Conservation (phyloP, 2,888 invertebrate species). For the Calameuta idolon region DNA sequence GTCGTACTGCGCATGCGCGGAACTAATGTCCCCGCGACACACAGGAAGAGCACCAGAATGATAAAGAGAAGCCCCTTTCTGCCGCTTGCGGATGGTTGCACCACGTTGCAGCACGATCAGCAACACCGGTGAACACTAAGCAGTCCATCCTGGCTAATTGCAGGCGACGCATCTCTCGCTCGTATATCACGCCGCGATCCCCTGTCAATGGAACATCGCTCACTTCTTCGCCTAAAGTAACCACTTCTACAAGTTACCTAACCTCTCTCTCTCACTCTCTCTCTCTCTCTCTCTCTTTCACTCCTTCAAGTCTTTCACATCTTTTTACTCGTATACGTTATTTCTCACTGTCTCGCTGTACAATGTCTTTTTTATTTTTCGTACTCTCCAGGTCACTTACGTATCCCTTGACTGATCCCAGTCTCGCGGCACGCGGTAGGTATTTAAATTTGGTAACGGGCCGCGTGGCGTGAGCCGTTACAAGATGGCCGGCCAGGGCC, state of each 20-base stretch:
- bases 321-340: background rate
- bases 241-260: background rate
- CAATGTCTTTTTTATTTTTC: background rate
- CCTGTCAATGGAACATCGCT: constrained; percentile 9
- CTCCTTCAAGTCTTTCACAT: constrained; percentile 9
- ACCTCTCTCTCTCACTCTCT: constrained; percentile 2
- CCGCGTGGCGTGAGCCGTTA: background rate
- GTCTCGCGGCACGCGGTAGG: background rate
- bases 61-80: background rate
- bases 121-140: background rate
- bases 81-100: background rate
- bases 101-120: background rate
- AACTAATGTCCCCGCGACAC: background rate
- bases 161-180: constrained; percentile 11
- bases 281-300: constrained; percentile 10
- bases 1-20: background rate
- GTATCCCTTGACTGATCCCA: background rate
- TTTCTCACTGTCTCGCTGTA: background rate
- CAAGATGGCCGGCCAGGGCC: background rate
- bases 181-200: constrained; percentile 9
- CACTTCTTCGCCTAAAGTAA: constrained; percentile 7
- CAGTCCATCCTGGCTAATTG: constrained; percentile 7
- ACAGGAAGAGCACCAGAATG: background rate
- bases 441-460: background rate
- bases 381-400: background rate